Evolutionary conservation across 2,888 invertebrate genomes (phyloP).

Genomic region (Stenotaenia linearis): DNA sequence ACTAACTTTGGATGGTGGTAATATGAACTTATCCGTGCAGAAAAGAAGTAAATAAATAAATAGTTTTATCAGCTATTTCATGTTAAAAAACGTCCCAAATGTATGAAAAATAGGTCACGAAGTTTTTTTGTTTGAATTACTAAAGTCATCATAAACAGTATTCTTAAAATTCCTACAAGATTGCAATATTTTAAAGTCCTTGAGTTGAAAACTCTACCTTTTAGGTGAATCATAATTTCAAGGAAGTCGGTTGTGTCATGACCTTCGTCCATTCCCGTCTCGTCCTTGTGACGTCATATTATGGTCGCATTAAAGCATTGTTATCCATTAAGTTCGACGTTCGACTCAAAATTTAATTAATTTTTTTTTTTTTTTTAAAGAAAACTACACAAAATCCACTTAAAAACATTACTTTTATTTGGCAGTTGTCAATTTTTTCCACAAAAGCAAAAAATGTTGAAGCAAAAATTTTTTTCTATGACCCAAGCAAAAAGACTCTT

Average conservation of each 20-base stretch:
- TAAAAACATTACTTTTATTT: slow-evolving; percentile 16
- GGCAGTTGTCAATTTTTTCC: slow-evolving; percentile 24
- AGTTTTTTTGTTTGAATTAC: background rate
- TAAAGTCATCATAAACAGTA: background rate
- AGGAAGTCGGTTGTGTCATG: slow-evolving; percentile 13
- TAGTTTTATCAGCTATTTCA: background rate
- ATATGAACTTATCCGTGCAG: background rate
- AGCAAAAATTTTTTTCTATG: background rate
- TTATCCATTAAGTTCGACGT: background rate
- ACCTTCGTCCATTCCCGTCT: slow-evolving; percentile 6
- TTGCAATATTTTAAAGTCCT: background rate
- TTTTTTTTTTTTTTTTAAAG: background rate
- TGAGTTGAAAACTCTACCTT: background rate
- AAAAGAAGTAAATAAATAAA: background rate
- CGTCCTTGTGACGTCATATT: background rate
- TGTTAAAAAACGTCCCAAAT: background rate
- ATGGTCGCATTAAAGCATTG: background rate
- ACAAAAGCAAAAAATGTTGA: slow-evolving; percentile 26
- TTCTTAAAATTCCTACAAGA: background rate
- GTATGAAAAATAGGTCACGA: background rate
- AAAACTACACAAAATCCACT: background rate
- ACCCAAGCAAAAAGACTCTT: slow-evolving; percentile 7
- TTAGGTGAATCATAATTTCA: background rate
- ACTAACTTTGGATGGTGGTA: background rate
- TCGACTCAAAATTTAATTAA: background rate